Evolutionary conservation across 2,797 vertebrate species (phyloP).

Genomic region (Ctenopoma multispine): DNA sequence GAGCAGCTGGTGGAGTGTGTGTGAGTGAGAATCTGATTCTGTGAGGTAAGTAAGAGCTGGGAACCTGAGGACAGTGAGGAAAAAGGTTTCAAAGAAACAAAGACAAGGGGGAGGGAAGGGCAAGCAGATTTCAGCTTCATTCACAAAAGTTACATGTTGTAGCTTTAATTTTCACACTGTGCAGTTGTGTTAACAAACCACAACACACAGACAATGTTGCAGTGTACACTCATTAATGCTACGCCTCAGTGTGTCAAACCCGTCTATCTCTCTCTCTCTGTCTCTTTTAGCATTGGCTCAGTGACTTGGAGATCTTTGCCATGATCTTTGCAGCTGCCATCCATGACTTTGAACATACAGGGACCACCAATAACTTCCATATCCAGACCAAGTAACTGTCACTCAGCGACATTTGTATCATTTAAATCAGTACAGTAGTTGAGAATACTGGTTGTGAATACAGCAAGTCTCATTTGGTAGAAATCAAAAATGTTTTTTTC

Average conservation of each 20-base stretch:
- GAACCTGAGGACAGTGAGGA: too few species aligned
- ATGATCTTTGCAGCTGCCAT: constrained; percentile 95
- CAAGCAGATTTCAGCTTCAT: too few species aligned
- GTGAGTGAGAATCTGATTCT: too few species aligned
- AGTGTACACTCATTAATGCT: too few species aligned
- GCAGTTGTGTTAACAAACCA: too few species aligned
- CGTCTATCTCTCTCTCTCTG: constrained; percentile 11
- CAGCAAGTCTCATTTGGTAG: neutral
- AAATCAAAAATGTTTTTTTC: neutral
- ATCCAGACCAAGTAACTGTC: constrained; percentile 89
- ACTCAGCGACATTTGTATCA: neutral
- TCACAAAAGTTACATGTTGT: too few species aligned
- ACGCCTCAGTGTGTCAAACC: neutral
- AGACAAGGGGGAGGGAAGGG: too few species aligned
- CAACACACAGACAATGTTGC: too few species aligned
- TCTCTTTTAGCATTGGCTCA: constrained; percentile 92
- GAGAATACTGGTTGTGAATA: neutral
- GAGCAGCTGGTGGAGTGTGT: too few species aligned
- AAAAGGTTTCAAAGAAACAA: too few species aligned
- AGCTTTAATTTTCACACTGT: too few species aligned
- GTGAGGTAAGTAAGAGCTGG: too few species aligned
- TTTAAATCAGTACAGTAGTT: neutral
- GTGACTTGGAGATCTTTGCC: constrained; percentile 95
- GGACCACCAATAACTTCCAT: constrained; percentile 98
- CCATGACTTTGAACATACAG: constrained; percentile 96